Evolutionary conservation across 2,113 vertebrate species (phyloP).

Genomic region (Geococcyx californianus): DNA sequence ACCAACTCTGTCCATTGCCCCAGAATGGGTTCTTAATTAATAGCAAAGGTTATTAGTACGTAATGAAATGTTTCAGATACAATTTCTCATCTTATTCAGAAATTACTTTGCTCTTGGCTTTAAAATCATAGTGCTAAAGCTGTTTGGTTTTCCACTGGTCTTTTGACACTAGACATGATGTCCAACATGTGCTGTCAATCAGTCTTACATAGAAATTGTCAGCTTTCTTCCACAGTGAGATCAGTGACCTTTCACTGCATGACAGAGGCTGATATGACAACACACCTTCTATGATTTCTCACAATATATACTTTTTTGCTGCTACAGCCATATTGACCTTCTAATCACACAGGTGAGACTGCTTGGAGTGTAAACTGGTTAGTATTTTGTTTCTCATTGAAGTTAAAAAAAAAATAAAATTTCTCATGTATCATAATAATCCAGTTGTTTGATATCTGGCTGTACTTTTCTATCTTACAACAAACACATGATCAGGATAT

Average conservation of each 20-base stretch:
- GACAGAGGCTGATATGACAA: conserved; percentile 30
- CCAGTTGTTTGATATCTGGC: background rate
- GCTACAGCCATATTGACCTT: conserved; percentile 5
- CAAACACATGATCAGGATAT: background rate
- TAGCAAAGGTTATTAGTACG: background rate
- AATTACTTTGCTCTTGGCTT: background rate
- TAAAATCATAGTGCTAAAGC: background rate
- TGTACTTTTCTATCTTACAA: background rate
- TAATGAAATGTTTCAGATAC: background rate
- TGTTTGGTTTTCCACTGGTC: background rate
- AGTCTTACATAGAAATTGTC: conserved; percentile 46
- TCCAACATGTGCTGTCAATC: conserved; percentile 42
- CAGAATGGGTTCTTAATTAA: background rate
- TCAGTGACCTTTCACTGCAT: conserved; percentile 39
- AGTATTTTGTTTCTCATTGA: background rate
- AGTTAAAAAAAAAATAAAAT: background rate
- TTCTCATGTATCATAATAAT: background rate
- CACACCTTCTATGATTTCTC: conserved; percentile 6
- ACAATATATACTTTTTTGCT: conserved; percentile 2
- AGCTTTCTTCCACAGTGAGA: conserved; percentile 17
- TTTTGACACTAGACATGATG: background rate
- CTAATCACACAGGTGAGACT: background rate
- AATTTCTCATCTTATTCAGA: background rate
- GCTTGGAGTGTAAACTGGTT: background rate
- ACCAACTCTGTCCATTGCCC: background rate